phyloP scores from a whole-genome alignment of 2,888 invertebrate species.

The Cosmia pyralina region DNA sequence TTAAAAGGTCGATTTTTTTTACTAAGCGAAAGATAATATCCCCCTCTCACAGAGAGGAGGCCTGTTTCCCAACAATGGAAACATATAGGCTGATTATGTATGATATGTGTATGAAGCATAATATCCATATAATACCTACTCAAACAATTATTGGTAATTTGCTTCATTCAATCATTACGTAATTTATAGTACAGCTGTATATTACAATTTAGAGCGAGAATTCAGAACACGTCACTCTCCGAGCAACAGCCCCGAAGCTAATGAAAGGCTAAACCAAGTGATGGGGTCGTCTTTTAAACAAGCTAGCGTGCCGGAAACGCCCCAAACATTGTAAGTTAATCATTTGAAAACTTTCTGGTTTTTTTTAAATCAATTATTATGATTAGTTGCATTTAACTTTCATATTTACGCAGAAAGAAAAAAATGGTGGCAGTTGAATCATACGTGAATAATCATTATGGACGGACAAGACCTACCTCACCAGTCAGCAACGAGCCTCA shows the following conservation, averaged over 20 bases:
- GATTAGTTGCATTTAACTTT: neutral
- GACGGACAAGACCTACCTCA: slow-evolving; percentile 55
- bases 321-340: slow-evolving; percentile 71
- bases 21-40: neutral
- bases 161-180: slow-evolving; percentile 5
- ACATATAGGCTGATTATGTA: too few relatives aligned
- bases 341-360: neutral
- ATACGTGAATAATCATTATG: slow-evolving; percentile 78
- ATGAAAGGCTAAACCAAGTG: slow-evolving; percentile 48
- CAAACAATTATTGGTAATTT: neutral
- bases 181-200: slow-evolving; percentile 10
- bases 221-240: slow-evolving; percentile 66
- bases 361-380: neutral
- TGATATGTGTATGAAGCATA: too few relatives aligned
- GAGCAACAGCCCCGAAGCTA: slow-evolving; percentile 70
- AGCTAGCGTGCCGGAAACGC: slow-evolving; percentile 61
- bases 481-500: slow-evolving; percentile 46
- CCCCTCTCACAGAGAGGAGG: too few relatives aligned
- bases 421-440: slow-evolving; percentile 80
- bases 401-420: slow-evolving; percentile 68
- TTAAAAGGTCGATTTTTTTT: neutral
- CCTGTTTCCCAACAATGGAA: too few relatives aligned
- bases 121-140: neutral
- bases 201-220: slow-evolving; percentile 63
- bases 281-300: slow-evolving; percentile 58